Conservation (phyloP, 2,113 vertebrate species). For the Galbula dea region DNA sequence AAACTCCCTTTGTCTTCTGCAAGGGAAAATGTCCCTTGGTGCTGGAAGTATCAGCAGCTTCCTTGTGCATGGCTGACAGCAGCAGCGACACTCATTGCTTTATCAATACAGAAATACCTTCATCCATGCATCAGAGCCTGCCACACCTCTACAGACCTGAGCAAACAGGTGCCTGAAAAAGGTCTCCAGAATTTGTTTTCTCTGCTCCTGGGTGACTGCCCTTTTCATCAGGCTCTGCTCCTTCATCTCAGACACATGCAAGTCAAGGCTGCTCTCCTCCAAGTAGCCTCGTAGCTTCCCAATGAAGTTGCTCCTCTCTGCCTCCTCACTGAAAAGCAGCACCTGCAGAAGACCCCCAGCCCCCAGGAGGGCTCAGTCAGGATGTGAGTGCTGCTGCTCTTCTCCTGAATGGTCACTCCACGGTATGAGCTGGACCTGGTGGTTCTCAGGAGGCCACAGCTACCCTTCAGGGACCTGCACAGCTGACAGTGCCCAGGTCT, state of each 20-base stretch:
- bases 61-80: neutral
- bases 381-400: neutral
- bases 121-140: neutral
- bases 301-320: conserved; percentile 78
- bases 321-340: conserved; percentile 81
- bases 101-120: neutral
- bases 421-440: neutral
- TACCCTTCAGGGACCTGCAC: neutral
- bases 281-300: conserved; percentile 63
- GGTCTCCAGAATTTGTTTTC: conserved; percentile 87
- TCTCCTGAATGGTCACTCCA: neutral
- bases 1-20: neutral
- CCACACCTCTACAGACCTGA: conserved; percentile 74
- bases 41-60: neutral
- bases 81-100: neutral
- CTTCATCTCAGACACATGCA: conserved; percentile 71
- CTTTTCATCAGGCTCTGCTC: conserved; percentile 81
- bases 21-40: neutral
- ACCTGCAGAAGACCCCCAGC: conserved; percentile 73
- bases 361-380: accelerated
- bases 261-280: neutral
- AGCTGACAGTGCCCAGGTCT: neutral
- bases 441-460: neutral
- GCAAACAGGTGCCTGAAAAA: conserved; percentile 94
- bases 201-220: conserved; percentile 87